Evolutionary conservation across 2,888 invertebrate species (phyloP).

Genomic region (Dioctria linearis): DNA sequence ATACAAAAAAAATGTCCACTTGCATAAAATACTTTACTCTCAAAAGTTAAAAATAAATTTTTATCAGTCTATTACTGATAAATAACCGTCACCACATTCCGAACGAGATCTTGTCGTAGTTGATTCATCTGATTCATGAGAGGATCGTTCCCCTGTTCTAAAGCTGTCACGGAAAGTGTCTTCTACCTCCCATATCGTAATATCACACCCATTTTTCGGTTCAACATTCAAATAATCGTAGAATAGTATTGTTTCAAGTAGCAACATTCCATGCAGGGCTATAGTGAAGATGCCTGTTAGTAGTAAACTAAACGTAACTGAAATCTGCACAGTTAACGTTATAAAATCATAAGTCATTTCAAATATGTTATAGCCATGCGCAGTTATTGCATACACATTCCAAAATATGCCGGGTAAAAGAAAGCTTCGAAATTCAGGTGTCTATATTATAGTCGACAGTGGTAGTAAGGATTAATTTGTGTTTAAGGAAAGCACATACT

Average conservation of each 20-base stretch:
- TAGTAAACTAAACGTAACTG: slow-evolving; percentile 60
- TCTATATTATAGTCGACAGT: slow-evolving; percentile 50
- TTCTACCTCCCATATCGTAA: slow-evolving; percentile 46
- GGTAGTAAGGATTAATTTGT: background rate
- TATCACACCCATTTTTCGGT: slow-evolving; percentile 24
- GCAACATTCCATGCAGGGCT: slow-evolving; percentile 62
- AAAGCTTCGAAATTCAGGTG: slow-evolving; percentile 58
- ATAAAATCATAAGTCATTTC: slow-evolving; percentile 62
- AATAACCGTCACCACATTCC: background rate
- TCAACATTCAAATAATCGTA: slow-evolving; percentile 61
- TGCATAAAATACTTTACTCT: background rate
- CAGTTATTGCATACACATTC: slow-evolving; percentile 62
- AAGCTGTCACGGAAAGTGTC: background rate
- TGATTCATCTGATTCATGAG: background rate
- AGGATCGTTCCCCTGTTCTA: background rate
- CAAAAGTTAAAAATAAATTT: background rate
- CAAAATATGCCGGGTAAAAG: slow-evolving; percentile 62
- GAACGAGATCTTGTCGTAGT: background rate
- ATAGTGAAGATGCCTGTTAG: slow-evolving; percentile 61
- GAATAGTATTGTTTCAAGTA: slow-evolving; percentile 62
- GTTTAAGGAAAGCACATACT: slow-evolving; percentile 1
- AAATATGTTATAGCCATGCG: slow-evolving; percentile 61
- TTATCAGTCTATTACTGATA: background rate
- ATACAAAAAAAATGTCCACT: background rate
- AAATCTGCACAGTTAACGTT: slow-evolving; percentile 59